phyloP scores from a whole-genome alignment of 2,888 invertebrate genomes.

The Patella pellucida region DNA sequence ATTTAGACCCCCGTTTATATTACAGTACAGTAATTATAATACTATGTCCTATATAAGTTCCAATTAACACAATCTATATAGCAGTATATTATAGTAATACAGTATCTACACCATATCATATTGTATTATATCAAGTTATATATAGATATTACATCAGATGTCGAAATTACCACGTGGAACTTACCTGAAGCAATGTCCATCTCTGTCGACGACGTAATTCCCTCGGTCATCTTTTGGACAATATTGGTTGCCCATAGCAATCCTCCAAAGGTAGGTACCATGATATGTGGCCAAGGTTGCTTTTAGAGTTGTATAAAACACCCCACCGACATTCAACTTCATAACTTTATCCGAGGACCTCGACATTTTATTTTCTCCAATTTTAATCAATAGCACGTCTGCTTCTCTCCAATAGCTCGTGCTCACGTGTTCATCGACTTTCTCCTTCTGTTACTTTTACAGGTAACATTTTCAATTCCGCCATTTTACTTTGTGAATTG shows the following conservation, averaged over 20 bases:
- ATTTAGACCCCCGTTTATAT: too few species aligned
- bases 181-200: conserved; percentile 49
- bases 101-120: too few species aligned
- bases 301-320: conserved; percentile 54
- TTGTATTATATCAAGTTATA: too few species aligned
- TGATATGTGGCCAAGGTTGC: conserved; percentile 44
- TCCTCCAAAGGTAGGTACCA: conserved; percentile 47
- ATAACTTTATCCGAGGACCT: conserved; percentile 34
- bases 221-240: conserved; percentile 55
- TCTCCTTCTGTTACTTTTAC: not conserved
- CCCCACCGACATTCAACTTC: conserved; percentile 57
- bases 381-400: conserved; percentile 5
- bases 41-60: too few species aligned
- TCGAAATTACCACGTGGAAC: not conserved
- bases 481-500: conserved; percentile 1
- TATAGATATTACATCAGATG: too few species aligned
- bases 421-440: not conserved
- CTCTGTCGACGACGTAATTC: conserved; percentile 50
- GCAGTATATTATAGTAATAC: too few species aligned
- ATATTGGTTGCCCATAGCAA: conserved; percentile 33
- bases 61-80: too few species aligned
- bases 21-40: too few species aligned
- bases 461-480: not conserved
- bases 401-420: not conserved
- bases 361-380: conserved; percentile 16